Evolutionary conservation across 2,797 vertebrate genomes (phyloP).

Genomic region (Prunella strophiata): DNA sequence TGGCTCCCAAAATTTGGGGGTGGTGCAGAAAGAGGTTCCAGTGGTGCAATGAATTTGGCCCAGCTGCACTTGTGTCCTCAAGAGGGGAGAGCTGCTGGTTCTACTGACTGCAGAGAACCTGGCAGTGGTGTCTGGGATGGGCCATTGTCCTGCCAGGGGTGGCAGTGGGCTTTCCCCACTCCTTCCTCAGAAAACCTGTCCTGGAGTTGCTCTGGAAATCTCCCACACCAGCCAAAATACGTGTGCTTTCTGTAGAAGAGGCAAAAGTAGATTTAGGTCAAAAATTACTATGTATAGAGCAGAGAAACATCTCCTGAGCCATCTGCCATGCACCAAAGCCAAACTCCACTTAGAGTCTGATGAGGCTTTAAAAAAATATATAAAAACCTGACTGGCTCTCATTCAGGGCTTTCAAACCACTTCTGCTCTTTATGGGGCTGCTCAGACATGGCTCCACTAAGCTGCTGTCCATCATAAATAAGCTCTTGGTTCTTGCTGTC

Average conservation of each 20-base stretch:
- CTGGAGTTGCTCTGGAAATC: background rate
- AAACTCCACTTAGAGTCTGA: conserved; percentile 33
- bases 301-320: conserved; percentile 36
- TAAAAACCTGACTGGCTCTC: conserved; percentile 7
- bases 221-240: background rate
- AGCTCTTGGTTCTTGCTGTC: background rate
- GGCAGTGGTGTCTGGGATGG: background rate
- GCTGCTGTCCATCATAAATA: conserved; percentile 21
- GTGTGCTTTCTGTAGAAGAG: background rate
- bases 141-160: fast-evolving
- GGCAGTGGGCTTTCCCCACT: background rate
- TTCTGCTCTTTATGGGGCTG: background rate
- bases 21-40: background rate
- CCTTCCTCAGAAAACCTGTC: background rate
- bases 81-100: background rate
- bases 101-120: background rate
- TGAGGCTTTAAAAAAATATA: background rate
- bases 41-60: background rate
- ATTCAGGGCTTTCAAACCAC: conserved; percentile 24
- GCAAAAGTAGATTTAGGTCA: conserved; percentile 39
- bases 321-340: conserved; percentile 54
- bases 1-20: fast-evolving
- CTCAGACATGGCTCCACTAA: background rate
- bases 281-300: conserved; percentile 49
- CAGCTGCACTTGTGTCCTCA: background rate